Evolutionary conservation across 2,888 invertebrate genomes (phyloP), one percentile per base, ranked within the genome.

Genomic region (Pterobdella sp.): DNA sequence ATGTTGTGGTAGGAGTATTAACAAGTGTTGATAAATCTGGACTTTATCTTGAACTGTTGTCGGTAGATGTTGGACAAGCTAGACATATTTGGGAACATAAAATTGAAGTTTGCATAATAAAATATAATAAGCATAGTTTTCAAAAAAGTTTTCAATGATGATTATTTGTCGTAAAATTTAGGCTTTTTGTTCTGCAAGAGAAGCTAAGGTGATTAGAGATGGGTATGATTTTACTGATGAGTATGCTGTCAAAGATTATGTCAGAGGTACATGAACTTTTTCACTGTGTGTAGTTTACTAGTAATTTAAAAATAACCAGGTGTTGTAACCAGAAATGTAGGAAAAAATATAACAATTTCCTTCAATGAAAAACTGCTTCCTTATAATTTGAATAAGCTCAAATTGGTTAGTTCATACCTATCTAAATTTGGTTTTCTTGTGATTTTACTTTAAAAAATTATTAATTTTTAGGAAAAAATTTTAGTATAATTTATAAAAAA

Each of bases 51-150:
- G 91, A 91, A 84, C 89, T 94, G 34, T 85, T 94, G 70, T 93
- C 93, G 85, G 90, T 91, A 74, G 89, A 91, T 75, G 90, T 90
- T 76, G 90, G 89, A 72, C 88, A 88, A 77, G 89, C 90, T 65
- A 88, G 91, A 83, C 90, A 91, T 84, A 89, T 93, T 4, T 56
- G 60, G 60, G 3, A 4, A 4, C 60, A 56, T 26, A 56, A 56
- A 26, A 56, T 56, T 81, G 80, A 80, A 37, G 52, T 32, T 7
- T 31, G 64, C 22, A 14, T 60, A 26, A 63, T 29, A 31, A 49
- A 56, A n/a, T 49, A n/a, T n/a, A n/a, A n/a, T n/a, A n/a, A n/a
- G n/a, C n/a, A n/a, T n/a, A n/a, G n/a, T n/a, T n/a, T n/a, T n/a
- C n/a, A n/a, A n/a, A n/a, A n/a, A n/a, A n/a, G n/a, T n/a, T n/a